A percentile compares a stretch with the other conserved stretches of the same genome.
Evolutionary conservation across 2,113 vertebrate species (phyloP).

Genomic region (Etheostoma spectabile): DNA sequence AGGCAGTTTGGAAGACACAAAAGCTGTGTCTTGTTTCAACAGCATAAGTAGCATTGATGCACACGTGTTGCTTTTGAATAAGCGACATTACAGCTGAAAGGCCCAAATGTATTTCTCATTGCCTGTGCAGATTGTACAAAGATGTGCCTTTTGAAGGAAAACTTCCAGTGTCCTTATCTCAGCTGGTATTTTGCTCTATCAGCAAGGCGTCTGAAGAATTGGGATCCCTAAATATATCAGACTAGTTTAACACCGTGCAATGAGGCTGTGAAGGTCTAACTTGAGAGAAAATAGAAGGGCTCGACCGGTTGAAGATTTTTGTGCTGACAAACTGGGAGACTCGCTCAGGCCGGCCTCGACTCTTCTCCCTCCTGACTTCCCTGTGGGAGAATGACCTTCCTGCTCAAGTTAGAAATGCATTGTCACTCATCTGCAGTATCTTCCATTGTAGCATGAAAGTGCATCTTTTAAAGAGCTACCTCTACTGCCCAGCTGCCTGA

Average conservation of each 20-base stretch:
- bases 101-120: conserved; percentile 1
- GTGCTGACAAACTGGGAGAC: conserved; percentile 22
- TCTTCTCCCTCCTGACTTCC: conserved; percentile 20
- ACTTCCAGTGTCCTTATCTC: conserved; percentile 13
- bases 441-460: conserved; percentile 17
- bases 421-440: conserved; percentile 35
- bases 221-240: conserved; percentile 24
- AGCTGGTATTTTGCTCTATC: neutral
- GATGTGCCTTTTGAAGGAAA: conserved; percentile 1
- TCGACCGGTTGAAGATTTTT: conserved; percentile 4
- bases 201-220: neutral
- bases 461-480: conserved; percentile 46
- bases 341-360: neutral
- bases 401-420: conserved; percentile 48
- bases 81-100: neutral
- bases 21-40: neutral
- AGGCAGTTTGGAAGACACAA: neutral
- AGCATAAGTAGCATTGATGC: neutral
- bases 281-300: conserved; percentile 2
- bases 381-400: conserved; percentile 41
- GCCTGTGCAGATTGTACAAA: neutral
- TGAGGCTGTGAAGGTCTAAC: conserved; percentile 28
- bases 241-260: conserved; percentile 14
- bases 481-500: conserved; percentile 21
- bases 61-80: conserved; percentile 34